phyloP scores from a whole-genome alignment of 2,888 invertebrate species.

The Drosophila ezoana region DNA sequence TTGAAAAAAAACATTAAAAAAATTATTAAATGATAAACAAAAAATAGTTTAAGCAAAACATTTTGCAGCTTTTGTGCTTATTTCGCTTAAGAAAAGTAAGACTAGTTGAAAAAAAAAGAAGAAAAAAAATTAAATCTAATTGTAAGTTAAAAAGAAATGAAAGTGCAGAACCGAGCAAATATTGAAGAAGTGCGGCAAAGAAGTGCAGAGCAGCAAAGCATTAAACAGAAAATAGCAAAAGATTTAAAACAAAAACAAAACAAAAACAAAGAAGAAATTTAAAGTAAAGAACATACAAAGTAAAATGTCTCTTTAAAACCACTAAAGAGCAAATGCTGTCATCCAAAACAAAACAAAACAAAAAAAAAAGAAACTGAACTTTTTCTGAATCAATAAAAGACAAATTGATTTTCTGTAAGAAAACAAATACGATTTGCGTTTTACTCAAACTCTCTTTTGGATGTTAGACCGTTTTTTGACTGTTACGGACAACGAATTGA shows the following conservation, averaged over 20 bases:
- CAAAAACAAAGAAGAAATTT: slow-evolving; percentile 24
- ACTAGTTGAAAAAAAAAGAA: slow-evolving; percentile 74
- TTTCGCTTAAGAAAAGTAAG: slow-evolving; percentile 79
- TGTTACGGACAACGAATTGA: no score
- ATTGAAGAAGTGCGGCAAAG: slow-evolving; percentile 21
- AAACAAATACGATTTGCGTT: slow-evolving; percentile 73
- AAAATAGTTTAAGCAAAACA: slow-evolving; percentile 79
- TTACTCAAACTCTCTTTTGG: slow-evolving; percentile 15
- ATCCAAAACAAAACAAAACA: slow-evolving; percentile 59
- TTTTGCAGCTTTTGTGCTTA: slow-evolving; percentile 81
- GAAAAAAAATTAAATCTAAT: slow-evolving; percentile 59
- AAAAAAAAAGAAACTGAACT: slow-evolving; percentile 73
- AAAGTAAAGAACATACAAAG: slow-evolving; percentile 39
- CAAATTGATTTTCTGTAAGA: slow-evolving; percentile 85
- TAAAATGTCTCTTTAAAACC: slow-evolving; percentile 59
- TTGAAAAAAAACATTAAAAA: slow-evolving; percentile 46
- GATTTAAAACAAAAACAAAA: slow-evolving; percentile 43
- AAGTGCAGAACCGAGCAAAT: slow-evolving; percentile 35
- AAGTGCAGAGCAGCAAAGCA: slow-evolving; percentile 38
- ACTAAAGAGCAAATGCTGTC: slow-evolving; percentile 60
- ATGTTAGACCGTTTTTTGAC: no score
- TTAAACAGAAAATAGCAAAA: slow-evolving; percentile 69
- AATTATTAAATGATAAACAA: slow-evolving; percentile 34
- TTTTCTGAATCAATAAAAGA: slow-evolving; percentile 84
- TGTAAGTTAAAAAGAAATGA: slow-evolving; percentile 59